These are phyloP conservation scores for Mola mola DNA, from an alignment of 2,113 vertebrate species.

Conservation along the genomic window DNA sequence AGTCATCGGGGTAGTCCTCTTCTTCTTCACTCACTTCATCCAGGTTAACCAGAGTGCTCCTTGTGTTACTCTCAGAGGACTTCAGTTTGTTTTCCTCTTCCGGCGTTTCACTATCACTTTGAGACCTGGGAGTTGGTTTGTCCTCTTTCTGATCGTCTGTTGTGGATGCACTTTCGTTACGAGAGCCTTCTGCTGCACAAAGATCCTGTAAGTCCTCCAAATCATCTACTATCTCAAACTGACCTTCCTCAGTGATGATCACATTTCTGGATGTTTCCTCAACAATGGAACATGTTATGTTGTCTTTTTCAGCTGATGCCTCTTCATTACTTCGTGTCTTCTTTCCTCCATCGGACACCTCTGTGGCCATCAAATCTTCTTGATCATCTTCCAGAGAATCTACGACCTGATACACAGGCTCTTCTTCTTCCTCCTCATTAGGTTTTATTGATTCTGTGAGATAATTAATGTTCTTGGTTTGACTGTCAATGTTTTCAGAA, in stretches of 20 bases:
- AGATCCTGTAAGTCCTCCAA: neutral
- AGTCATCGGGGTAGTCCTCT: conserved; percentile 3
- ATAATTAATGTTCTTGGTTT: neutral
- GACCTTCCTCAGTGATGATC: neutral
- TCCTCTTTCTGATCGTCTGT: neutral
- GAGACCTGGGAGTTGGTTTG: neutral
- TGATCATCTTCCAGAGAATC: conserved; percentile 58
- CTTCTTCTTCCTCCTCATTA: neutral
- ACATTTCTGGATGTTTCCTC: neutral
- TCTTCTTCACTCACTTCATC: conserved; percentile 82
- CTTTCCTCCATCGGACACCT: neutral
- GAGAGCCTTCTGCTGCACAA: neutral
- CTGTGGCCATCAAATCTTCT: neutral
- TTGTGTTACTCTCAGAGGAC: neutral
- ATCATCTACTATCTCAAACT: conserved; percentile 1
- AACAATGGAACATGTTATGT: fast-evolving
- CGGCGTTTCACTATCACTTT: neutral
- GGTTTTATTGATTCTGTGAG: neutral
- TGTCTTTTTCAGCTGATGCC: neutral
- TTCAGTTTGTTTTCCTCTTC: neutral
- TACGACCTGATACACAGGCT: conserved; percentile 24
- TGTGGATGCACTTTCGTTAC: neutral
- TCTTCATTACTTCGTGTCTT: neutral
- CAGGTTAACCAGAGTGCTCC: conserved; percentile 75
- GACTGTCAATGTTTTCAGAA: neutral